phyloP scores from a whole-genome alignment of 2,113 vertebrate species.

The Brachyhypopomus occidentalis region DNA sequence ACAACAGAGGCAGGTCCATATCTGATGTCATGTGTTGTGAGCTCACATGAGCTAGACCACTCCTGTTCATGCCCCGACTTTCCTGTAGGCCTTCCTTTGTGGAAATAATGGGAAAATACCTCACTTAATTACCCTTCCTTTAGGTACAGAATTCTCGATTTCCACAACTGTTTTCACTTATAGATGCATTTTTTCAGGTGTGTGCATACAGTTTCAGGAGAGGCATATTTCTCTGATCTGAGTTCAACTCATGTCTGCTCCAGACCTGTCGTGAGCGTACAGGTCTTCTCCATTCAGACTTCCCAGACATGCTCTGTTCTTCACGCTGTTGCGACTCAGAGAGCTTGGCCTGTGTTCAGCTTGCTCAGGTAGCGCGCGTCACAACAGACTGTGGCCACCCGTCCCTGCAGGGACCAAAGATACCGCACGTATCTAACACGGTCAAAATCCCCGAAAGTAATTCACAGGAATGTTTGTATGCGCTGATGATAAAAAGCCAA shows the following conservation, averaged over 20 bases:
- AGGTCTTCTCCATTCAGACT: background rate
- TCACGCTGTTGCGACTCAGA: background rate
- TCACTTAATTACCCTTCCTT: background rate
- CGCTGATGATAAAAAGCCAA: background rate
- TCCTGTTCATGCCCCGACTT: background rate
- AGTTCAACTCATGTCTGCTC: background rate
- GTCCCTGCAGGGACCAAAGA: conserved; percentile 3
- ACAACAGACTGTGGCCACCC: background rate
- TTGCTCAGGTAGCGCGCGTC: conserved; percentile 12
- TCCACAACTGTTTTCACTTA: no score
- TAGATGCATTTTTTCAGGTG: no score
- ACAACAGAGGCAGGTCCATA: background rate
- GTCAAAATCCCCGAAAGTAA: conserved; percentile 24
- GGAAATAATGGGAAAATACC: background rate
- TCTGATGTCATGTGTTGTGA: background rate
- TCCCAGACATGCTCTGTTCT: background rate
- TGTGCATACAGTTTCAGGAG: no score
- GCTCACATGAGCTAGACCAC: conserved; percentile 8
- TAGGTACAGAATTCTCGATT: background rate
- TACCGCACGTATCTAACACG: conserved; percentile 31
- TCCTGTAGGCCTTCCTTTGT: background rate
- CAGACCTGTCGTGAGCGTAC: no score
- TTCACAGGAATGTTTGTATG: conserved; percentile 5
- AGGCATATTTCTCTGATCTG: no score
- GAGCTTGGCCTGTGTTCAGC: background rate